Conservation (phyloP, 2,888 invertebrate species). For the Drosophila recens region DNA sequence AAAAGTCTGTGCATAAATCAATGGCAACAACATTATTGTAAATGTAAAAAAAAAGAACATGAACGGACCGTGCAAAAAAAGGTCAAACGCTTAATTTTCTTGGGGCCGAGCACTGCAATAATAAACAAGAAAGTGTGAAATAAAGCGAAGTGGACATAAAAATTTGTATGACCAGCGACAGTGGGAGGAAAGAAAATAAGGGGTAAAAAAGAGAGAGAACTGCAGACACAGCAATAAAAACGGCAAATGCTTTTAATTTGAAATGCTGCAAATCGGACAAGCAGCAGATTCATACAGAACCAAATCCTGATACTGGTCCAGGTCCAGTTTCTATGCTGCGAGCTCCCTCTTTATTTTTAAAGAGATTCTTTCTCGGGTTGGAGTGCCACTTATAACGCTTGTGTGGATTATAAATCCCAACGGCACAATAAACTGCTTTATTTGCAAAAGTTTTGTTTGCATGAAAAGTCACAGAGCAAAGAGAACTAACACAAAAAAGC, state of each 20-base stretch:
- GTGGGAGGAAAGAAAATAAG: constrained; percentile 9
- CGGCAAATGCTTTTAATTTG: constrained; percentile 79
- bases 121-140: constrained; percentile 80
- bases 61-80: constrained; percentile 54
- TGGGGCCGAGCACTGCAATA: constrained; percentile 63
- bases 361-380: constrained; percentile 47
- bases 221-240: constrained; percentile 79
- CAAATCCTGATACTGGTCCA: constrained; percentile 21
- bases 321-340: constrained; percentile 25
- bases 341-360: constrained; percentile 37
- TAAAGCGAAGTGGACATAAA: constrained; percentile 78
- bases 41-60: constrained; percentile 32
- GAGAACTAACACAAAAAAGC: neutral
- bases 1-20: constrained; percentile 70
- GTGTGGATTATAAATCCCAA: constrained; percentile 80
- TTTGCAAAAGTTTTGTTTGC: constrained; percentile 71
- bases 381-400: constrained; percentile 72
- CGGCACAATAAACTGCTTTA: constrained; percentile 79
- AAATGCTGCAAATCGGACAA: constrained; percentile 62
- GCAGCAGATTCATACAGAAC: constrained; percentile 10
- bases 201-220: constrained; percentile 24
- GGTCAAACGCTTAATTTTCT: constrained; percentile 76
- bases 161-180: constrained; percentile 65
- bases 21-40: constrained; percentile 81
- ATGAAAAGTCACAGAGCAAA: constrained; percentile 21